phyloP scores from a whole-genome alignment of 2,113 vertebrate genomes.

The Cynoglossus semilaevis region DNA sequence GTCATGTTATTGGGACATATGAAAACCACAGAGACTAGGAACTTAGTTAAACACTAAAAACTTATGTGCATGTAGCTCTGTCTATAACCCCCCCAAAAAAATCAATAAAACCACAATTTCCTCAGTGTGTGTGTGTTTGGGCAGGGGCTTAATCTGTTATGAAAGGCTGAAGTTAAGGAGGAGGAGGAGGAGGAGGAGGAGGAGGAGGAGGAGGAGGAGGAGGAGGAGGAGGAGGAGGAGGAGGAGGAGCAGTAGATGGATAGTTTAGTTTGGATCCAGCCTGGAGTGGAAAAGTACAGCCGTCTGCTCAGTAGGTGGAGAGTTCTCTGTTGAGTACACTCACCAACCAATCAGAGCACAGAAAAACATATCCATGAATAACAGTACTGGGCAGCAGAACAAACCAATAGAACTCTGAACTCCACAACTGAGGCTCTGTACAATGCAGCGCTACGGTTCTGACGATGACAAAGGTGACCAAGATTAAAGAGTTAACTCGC shows the following conservation, averaged over 20 bases:
- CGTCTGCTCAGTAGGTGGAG: constrained; percentile 18
- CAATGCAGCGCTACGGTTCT: too few species aligned
- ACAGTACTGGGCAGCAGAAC: constrained; percentile 11
- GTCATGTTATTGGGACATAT: constrained; percentile 22
- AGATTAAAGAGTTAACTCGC: too few species aligned
- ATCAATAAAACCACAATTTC: constrained; percentile 10
- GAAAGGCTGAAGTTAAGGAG: constrained; percentile 30
- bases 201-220: constrained; percentile 28
- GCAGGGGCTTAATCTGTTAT: constrained; percentile 22
- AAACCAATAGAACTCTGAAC: constrained; percentile 27
- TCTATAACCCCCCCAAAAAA: constrained; percentile 8
- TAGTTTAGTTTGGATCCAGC: constrained; percentile 20
- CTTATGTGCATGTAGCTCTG: constrained; percentile 5
- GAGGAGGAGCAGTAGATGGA: constrained; percentile 28
- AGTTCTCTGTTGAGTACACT: constrained; percentile 20
- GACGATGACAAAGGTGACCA: too few species aligned
- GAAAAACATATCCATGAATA: constrained; percentile 47
- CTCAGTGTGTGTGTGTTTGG: constrained; percentile 15
- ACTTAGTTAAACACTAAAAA: constrained; percentile 23
- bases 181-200: constrained; percentile 28
- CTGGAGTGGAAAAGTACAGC: constrained; percentile 73
- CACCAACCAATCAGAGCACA: constrained; percentile 35
- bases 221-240: constrained; percentile 27
- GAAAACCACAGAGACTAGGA: constrained; percentile 6
- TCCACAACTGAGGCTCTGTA: neutral